phyloP scores from a whole-genome alignment of 2,888 invertebrate genomes.

The Drosophila affinis region DNA sequence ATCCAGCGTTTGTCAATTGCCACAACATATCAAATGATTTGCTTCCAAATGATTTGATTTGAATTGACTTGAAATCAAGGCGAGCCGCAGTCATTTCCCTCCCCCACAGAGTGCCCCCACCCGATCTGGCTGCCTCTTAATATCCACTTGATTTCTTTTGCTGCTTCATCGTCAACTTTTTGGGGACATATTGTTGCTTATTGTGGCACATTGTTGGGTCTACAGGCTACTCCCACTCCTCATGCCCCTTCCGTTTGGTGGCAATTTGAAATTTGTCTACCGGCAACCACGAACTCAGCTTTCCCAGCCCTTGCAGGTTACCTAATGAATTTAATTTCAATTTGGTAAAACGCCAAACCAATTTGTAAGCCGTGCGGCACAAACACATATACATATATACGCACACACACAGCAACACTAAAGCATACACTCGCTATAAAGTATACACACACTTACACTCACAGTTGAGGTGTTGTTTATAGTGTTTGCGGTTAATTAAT shows the following conservation, averaged over 20 bases:
- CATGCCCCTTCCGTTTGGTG: constrained; percentile 16
- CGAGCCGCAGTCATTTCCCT: constrained; percentile 36
- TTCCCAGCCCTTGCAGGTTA: background rate
- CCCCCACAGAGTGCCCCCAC: background rate
- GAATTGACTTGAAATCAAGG: constrained; percentile 80
- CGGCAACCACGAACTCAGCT: constrained; percentile 31
- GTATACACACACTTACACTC: constrained; percentile 9
- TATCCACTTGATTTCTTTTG: constrained; percentile 65
- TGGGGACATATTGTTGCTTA: constrained; percentile 54
- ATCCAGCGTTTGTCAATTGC: constrained; percentile 73
- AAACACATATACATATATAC: constrained; percentile 24
- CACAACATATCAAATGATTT: constrained; percentile 81
- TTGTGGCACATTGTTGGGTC: constrained; percentile 9
- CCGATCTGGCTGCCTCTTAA: constrained; percentile 35
- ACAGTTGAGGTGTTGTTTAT: constrained; percentile 76
- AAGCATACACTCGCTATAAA: background rate
- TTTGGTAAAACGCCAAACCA: constrained; percentile 67
- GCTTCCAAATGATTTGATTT: constrained; percentile 82
- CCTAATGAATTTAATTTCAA: constrained; percentile 76
- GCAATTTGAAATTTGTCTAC: constrained; percentile 59
- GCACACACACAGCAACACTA: background rate
- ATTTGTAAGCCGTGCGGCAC: constrained; percentile 60
- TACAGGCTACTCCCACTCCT: background rate
- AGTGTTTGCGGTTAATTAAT: constrained; percentile 83
- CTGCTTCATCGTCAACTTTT: constrained; percentile 30